Percentiles rank a stretch among this genome's conserved stretches.
Evolutionary conservation across 1,140 invertebrate genomes (phyloP).

Genomic region (Hycleus phaleratus): DNA sequence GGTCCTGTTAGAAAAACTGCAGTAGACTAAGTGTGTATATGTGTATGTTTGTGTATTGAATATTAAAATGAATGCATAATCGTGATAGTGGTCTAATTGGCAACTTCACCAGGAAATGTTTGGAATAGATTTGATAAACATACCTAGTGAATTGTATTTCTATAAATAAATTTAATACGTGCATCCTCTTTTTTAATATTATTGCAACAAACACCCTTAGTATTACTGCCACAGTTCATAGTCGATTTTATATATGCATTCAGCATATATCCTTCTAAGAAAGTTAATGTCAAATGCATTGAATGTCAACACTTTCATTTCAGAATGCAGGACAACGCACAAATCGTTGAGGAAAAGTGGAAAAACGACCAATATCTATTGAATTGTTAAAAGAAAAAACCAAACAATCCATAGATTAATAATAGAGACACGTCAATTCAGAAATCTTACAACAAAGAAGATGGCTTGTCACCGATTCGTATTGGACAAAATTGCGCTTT

Average conservation of each 20-base stretch:
- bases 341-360: too few relatives aligned
- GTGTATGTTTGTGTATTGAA: conserved; percentile 20
- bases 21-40: conserved; percentile 3
- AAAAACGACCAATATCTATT: too few relatives aligned
- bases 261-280: conserved; percentile 20
- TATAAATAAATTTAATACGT: conserved; percentile 13
- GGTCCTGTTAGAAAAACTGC: too few relatives aligned
- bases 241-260: conserved; percentile 25
- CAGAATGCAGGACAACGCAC: conserved; percentile 15
- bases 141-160: conserved; percentile 9
- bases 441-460: too few relatives aligned
- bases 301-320: conserved; percentile 26
- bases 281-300: conserved; percentile 26
- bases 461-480: too few relatives aligned
- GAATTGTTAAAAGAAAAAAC: too few relatives aligned
- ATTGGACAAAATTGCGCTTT: too few relatives aligned
- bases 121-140: conserved; percentile 12
- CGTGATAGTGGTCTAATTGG: conserved; percentile 34
- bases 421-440: too few relatives aligned
- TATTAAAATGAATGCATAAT: conserved; percentile 27
- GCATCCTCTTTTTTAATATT: conserved; percentile 5
- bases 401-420: too few relatives aligned
- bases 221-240: conserved; percentile 27
- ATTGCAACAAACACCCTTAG: not conserved
- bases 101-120: conserved; percentile 29